phyloP scores from a whole-genome alignment of 1,140 invertebrate species.

The Drosophila varians region DNA sequence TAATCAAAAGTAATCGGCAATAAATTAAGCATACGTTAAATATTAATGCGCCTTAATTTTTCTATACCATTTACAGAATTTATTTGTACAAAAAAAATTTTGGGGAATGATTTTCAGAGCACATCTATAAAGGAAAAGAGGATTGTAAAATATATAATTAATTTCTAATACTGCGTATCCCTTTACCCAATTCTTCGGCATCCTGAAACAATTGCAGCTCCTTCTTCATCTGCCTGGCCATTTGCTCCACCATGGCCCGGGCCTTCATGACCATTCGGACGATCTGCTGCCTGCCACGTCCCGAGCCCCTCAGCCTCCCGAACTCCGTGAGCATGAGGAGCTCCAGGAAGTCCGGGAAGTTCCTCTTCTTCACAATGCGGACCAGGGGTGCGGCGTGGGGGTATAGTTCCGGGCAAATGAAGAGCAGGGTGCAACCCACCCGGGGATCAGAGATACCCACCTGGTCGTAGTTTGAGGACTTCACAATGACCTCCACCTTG shows the following conservation, averaged over 20 bases:
- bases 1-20: not conserved
- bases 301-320: not conserved
- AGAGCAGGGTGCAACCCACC: not conserved
- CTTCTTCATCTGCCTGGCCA: constrained; percentile 1
- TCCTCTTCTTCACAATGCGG: not conserved
- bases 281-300: not conserved
- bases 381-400: not conserved
- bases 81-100: not conserved
- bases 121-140: not conserved
- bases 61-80: not conserved
- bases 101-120: not conserved
- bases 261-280: not conserved
- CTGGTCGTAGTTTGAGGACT: not conserved
- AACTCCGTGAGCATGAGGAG: not conserved
- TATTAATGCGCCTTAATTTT: not conserved
- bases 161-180: no score
- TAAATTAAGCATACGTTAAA: not conserved
- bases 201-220: not conserved
- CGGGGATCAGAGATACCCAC: not conserved
- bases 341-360: not conserved
- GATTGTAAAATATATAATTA: not conserved
- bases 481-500: not conserved
- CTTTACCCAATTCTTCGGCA: not conserved
- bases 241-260: not conserved
- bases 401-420: not conserved